These are phyloP conservation scores for Nansenia antarctica DNA, from an alignment of 2,113 vertebrate genomes.

Conservation along the genomic window DNA sequence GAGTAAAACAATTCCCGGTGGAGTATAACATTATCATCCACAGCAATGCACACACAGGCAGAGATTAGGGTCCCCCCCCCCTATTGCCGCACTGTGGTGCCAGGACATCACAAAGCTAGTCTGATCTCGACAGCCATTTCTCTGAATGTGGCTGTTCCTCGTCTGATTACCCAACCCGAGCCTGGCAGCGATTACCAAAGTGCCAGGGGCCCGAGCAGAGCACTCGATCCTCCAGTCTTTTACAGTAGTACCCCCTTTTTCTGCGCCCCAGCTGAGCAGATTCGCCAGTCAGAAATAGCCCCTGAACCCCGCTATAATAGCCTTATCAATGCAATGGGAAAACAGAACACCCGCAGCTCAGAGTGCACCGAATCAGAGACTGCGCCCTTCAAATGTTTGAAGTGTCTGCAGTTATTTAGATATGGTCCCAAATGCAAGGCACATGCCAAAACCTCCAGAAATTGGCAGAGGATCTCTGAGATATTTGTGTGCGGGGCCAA, in stretches of 20 bases:
- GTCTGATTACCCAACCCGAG: constrained; percentile 43
- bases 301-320: constrained; percentile 46
- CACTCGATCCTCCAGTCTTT: constrained; percentile 46
- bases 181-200: constrained; percentile 43
- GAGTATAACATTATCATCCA: constrained; percentile 20
- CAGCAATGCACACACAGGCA: constrained; percentile 20
- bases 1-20: constrained; percentile 9
- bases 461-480: constrained; percentile 55
- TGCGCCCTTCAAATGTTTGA: constrained; percentile 66
- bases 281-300: constrained; percentile 35
- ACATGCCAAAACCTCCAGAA: constrained; percentile 58
- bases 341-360: constrained; percentile 48
- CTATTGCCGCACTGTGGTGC: constrained; percentile 1
- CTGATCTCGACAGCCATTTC: constrained; percentile 27
- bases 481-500: constrained; percentile 53
- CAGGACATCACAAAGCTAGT: constrained; percentile 34
- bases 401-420: constrained; percentile 65
- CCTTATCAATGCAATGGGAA: constrained; percentile 53
- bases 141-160: constrained; percentile 21
- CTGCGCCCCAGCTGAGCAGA: constrained; percentile 25
- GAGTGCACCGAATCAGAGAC: constrained; percentile 51
- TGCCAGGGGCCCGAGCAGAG: constrained; percentile 28
- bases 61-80: constrained; percentile 12
- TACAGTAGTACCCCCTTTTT: constrained; percentile 26
- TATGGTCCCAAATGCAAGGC: constrained; percentile 53